Evolutionary conservation across 2,797 vertebrate species (phyloP).

Genomic region (Otus scops): DNA sequence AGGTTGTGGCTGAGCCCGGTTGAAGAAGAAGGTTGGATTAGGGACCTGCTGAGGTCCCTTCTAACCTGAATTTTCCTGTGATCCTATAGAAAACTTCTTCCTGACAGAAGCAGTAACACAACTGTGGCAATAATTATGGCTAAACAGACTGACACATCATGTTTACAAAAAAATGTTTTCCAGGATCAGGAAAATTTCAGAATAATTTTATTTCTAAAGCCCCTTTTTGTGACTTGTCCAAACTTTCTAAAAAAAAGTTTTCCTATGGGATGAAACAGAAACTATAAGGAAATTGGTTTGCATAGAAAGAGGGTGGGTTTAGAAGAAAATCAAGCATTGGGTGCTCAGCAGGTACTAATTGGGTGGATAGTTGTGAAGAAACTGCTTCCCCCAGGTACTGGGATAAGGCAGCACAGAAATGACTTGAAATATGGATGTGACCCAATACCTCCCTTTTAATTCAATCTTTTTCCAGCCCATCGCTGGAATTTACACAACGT

Average conservation of each 20-base stretch:
- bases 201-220: neutral
- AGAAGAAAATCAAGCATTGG: neutral
- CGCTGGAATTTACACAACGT: slow-evolving; percentile 71
- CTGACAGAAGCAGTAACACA: neutral
- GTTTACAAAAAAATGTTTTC: neutral
- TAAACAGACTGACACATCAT: neutral
- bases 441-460: slow-evolving; percentile 65
- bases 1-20: neutral
- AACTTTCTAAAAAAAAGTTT: neutral
- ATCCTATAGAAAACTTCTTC: neutral
- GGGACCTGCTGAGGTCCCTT: neutral
- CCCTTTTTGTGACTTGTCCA: neutral
- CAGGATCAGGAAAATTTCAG: neutral
- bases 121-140: neutral
- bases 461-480: slow-evolving; percentile 70
- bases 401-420: slow-evolving; percentile 34
- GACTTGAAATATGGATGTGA: slow-evolving; percentile 64
- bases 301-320: neutral
- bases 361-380: slow-evolving; percentile 49
- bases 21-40: neutral
- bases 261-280: neutral
- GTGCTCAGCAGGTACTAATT: slow-evolving; percentile 50
- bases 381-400: slow-evolving; percentile 32
- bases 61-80: neutral
- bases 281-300: neutral